phyloP scores from a whole-genome alignment of 30 jellyfish, hydroid and myxozoan species.

The Cassiopea andromeda region DNA sequence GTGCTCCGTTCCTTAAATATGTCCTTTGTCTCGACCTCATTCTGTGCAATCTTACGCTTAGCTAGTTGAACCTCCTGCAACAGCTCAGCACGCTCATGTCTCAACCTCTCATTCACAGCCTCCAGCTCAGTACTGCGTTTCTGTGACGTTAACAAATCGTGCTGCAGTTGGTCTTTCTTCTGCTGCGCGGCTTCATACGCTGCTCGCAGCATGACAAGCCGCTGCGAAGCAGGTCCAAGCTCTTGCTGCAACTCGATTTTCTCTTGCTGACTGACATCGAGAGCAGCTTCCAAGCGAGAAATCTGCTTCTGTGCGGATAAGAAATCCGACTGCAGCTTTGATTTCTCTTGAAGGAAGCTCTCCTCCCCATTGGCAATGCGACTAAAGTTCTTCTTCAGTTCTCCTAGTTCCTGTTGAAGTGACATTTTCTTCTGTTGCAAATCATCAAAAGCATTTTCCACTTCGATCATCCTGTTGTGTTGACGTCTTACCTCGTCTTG shows the following conservation, averaged over 20 bases:
- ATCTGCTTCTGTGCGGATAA: constrained; percentile 95
- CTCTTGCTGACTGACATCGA: constrained; percentile 98
- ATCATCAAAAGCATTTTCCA: constrained; percentile 88
- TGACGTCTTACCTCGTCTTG: constrained; percentile 86
- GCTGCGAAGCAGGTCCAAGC: constrained; percentile 99
- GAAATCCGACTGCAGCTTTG: constrained; percentile 93
- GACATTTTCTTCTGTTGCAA: constrained; percentile 84
- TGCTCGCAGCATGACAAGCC: constrained; percentile 95
- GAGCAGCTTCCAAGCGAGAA: constrained; percentile 99
- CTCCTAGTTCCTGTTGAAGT: constrained; percentile 89
- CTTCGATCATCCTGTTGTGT: constrained; percentile 92
- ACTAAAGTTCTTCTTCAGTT: constrained; percentile 86
- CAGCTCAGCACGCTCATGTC: constrained; percentile 90
- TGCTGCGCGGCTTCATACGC: constrained; percentile 98
- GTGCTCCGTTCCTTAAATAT: constrained; percentile 64
- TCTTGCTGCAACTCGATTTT: constrained; percentile 97
- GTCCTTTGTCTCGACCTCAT: constrained; percentile 82
- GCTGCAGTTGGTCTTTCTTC: constrained; percentile 94
- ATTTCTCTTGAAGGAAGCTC: constrained; percentile 82
- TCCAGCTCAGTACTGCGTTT: constrained; percentile 89
- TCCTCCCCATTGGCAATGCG: constrained; percentile 96
- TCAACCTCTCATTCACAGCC: constrained; percentile 85
- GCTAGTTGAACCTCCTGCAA: constrained; percentile 83
- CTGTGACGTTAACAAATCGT: constrained; percentile 82
- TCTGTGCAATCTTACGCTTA: constrained; percentile 79